A percentile compares a stretch with the other conserved stretches of the same genome.
Evolutionary conservation across 2,113 vertebrate species (phyloP).

Genomic region (Oncorhynchus nerka): DNA sequence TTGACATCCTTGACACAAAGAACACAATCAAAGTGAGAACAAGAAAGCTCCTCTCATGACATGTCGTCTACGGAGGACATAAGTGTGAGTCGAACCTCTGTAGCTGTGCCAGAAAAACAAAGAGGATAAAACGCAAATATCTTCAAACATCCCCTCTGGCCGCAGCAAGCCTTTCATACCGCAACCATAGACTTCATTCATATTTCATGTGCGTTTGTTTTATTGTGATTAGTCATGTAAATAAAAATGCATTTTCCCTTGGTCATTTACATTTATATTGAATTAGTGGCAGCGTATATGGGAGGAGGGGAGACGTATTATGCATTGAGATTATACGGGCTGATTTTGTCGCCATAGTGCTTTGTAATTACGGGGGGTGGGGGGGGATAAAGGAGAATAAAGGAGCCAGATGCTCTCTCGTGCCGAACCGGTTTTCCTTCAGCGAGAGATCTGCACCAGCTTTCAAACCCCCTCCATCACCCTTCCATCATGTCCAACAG

Average conservation of each 20-base stretch:
- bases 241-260: conserved; percentile 75
- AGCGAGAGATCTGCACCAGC: conserved; percentile 45
- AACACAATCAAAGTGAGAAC: conserved; percentile 52
- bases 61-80: conserved; percentile 34
- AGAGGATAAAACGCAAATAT: conserved; percentile 53
- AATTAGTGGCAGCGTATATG: conserved; percentile 72
- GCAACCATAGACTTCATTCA: conserved; percentile 43
- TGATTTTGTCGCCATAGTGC: conserved; percentile 76
- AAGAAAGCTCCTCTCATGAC: conserved; percentile 53
- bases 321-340: conserved; percentile 71
- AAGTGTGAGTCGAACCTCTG: conserved; percentile 56
- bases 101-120: conserved; percentile 52
- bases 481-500: conserved; percentile 34
- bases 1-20: conserved; percentile 53
- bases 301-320: conserved; percentile 60
- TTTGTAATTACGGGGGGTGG: conserved; percentile 76
- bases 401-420: conserved; percentile 71
- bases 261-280: conserved; percentile 84
- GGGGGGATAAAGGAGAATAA: conserved; percentile 61
- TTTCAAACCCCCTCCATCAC: conserved; percentile 34
- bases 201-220: conserved; percentile 64
- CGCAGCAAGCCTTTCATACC: conserved; percentile 44
- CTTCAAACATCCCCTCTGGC: conserved; percentile 55
- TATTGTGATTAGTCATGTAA: conserved; percentile 80
- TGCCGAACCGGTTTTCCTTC: conserved; percentile 58